Percentiles rank a stretch among this genome's conserved stretches.
Evolutionary conservation across 2,113 vertebrate genomes (phyloP).

Genomic region (Psettodes erumei): DNA sequence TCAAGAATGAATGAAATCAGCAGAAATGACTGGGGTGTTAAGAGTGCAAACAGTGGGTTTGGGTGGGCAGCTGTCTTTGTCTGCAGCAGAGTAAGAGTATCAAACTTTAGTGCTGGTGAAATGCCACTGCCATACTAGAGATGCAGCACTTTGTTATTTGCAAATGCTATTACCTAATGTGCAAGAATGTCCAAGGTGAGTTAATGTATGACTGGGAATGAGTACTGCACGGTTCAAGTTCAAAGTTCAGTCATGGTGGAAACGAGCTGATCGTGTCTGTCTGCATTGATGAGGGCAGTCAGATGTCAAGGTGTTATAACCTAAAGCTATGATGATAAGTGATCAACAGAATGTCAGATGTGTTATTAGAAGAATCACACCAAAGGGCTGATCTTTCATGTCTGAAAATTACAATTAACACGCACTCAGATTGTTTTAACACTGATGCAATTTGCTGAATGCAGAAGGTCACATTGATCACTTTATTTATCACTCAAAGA

Average conservation of each 20-base stretch:
- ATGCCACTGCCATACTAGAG: not conserved
- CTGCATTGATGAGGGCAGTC: not conserved
- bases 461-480: not conserved
- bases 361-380: not conserved
- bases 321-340: not conserved
- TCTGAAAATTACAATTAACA: constrained; percentile 1
- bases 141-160: constrained; percentile 1
- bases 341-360: not conserved
- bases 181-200: constrained; percentile 32
- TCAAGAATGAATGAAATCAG: constrained; percentile 30
- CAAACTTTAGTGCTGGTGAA: not conserved
- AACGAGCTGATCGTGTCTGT: constrained; percentile 26
- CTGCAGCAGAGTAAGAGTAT: constrained; percentile 22
- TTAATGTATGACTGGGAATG: constrained; percentile 70
- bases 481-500: not conserved
- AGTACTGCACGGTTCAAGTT: constrained; percentile 50
- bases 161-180: constrained; percentile 43
- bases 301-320: not conserved
- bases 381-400: not conserved
- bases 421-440: not conserved
- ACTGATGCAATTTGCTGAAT: not conserved
- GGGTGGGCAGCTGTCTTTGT: constrained; percentile 16
- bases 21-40: constrained; percentile 6
- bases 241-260: constrained; percentile 59
- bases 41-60: not conserved